Conservation (phyloP, 2,113 vertebrate genomes). For the Calyptommatus sinebrachiatus region DNA sequence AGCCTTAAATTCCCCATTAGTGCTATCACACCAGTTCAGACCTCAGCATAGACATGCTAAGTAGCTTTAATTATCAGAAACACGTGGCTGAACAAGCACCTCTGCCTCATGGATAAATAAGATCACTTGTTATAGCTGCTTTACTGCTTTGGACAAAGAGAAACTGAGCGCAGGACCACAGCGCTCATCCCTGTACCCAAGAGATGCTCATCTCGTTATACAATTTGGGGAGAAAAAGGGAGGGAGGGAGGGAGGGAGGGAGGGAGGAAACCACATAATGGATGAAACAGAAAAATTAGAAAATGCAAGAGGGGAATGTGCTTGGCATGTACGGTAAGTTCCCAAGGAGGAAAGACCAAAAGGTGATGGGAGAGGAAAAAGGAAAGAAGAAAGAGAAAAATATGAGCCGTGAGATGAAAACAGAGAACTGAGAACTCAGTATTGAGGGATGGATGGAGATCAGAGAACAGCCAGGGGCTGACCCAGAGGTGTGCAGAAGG, state of each 20-base stretch:
- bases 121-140: background rate
- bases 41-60: background rate
- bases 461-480: background rate
- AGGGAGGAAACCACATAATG: background rate
- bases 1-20: too few relatives aligned
- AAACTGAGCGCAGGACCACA: background rate
- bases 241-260: background rate
- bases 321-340: background rate
- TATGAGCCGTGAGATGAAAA: background rate
- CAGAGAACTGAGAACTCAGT: background rate
- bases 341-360: background rate
- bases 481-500: background rate
- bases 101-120: background rate
- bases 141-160: too few relatives aligned
- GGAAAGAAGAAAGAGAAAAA: background rate
- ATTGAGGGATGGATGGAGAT: background rate
- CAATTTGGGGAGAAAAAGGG: too few relatives aligned
- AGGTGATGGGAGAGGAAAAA: background rate
- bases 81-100: background rate
- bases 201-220: background rate
- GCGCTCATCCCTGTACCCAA: too few relatives aligned
- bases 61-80: background rate
- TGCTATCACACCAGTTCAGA: too few relatives aligned
- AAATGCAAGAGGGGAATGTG: background rate
- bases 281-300: rapidly evolving